Evolutionary conservation across 2,888 invertebrate genomes (phyloP), one percentile per base, ranked within the genome.

Genomic region (Lasioglossum morio): DNA sequence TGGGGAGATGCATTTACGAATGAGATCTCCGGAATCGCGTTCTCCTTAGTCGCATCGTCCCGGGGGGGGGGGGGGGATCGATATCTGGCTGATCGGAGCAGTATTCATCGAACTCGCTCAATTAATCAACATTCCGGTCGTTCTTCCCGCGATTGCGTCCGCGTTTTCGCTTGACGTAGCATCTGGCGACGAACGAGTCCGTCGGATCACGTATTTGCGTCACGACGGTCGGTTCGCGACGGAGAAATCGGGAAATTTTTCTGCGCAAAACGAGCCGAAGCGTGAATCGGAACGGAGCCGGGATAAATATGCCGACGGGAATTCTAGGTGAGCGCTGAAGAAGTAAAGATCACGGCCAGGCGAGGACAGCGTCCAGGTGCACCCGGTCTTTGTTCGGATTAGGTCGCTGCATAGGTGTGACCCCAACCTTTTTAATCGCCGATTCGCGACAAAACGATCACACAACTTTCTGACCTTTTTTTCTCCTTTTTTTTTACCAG

Each of bases 381-480:
- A 84, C 75, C 84, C 75, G 60, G 1, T n/a, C n/a, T n/a, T n/a
- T n/a, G 60, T 14, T 27, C 1, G 60, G 60, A 27, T 60, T 27
- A 27, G 60, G 60, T 60, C 60, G 60, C 60, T 14, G 60, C 60
- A 16, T 66, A 46, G 14, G 37, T 69, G 30, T 69, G 76, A 85
- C 85, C 75, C 74, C 77, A 84, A 78, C 74, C 83, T 85, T 83
- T 85, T 79, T 72, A 78, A 75, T 78, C 75, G 78, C 27, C 60
- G 60, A 27, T 30, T 66, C 16, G 19, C 46, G 46, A 69, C 79
- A 53, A 69, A 76, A 60, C n/a, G 27, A 27, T 27, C 60, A 27
- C 43, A 53, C 23, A 53, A 16, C 63, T 75, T 79, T 78, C 48
- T 57, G 78, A 78, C 75, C 72, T 66, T 81, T 81, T 77, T 73